Evolutionary conservation across 2,888 invertebrate genomes (phyloP), one percentile per base, ranked within the genome.

Genomic region (Lepidonotus clava): DNA sequence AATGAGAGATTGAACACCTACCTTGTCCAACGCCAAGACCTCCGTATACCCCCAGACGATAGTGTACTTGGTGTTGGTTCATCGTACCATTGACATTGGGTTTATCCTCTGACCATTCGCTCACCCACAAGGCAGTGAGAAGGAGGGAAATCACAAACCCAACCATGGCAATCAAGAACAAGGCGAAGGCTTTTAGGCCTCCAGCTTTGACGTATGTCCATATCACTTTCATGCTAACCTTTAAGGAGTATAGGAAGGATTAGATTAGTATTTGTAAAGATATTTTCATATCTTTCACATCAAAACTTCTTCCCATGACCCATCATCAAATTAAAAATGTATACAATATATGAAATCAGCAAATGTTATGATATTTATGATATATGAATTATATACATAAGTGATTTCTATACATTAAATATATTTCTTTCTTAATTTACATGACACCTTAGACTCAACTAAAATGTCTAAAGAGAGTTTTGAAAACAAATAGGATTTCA

Each of bases 11-110:
- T n/a, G n/a, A n/a, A n/a, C n/a, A 46, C 0, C 18, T 71, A 85
- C 85, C 46, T 46, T 85, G 85, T n/a, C 71, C 18, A 28, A 28
- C 18, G 4, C 67, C 85, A n/a, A 85, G 51, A 0, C 71, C 85
- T 32, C 85, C 85, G 46, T 85, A 85, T 11, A 41, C 46, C 5
- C 71, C 85, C 1, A 76, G 40, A 0, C 85, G 32, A 14, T 32
- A 38, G 14, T 24, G 14, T 1, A 51, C 51, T 32, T 32, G 41
- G 0, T 1, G 24, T 8, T 8, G 11, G 14, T 41, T 41, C 8
- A 80, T 18, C 0, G 46, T 32, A 1, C 80, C 80, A 80, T 80
- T 80, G 41, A 80, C 46, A n/a, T n/a, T 28, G 46, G 46, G 24
- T 28, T n/a, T 32, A 46, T 41, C 51, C 5, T 46, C 46, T 8